Evolutionary conservation across 2,888 invertebrate genomes (phyloP).

Genomic region (Rhingia campestris): DNA sequence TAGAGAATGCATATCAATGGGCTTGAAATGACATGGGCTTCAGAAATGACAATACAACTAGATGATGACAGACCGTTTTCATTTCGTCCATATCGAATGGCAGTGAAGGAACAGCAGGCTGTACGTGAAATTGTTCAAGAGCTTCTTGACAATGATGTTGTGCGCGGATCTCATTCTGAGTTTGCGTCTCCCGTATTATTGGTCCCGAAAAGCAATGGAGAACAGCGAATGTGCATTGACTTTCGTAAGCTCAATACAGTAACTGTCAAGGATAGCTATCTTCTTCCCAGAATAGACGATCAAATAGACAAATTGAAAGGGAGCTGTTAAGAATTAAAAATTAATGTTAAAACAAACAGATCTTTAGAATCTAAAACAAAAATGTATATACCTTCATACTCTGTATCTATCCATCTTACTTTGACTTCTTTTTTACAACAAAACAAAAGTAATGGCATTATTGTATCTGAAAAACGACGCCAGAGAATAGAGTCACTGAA

Average conservation of each 20-base stretch:
- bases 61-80: constrained; percentile 71
- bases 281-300: constrained; percentile 77
- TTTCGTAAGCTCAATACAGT: constrained; percentile 77
- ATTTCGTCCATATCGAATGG: constrained; percentile 76
- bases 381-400: too few relatives aligned
- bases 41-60: constrained; percentile 75
- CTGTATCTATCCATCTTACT: too few relatives aligned
- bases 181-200: constrained; percentile 71
- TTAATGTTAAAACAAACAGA: too few relatives aligned
- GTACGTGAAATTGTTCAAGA: constrained; percentile 74
- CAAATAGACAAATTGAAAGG: constrained; percentile 76
- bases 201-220: constrained; percentile 69
- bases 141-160: constrained; percentile 65
- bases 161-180: constrained; percentile 76
- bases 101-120: constrained; percentile 72
- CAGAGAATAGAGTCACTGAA: too few relatives aligned
- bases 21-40: constrained; percentile 33
- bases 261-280: constrained; percentile 77
- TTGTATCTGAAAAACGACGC: too few relatives aligned
- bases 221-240: constrained; percentile 76
- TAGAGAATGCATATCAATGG: constrained; percentile 31
- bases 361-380: too few relatives aligned
- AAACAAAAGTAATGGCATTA: too few relatives aligned
- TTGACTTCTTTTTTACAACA: too few relatives aligned
- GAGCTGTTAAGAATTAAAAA: too few relatives aligned